These are phyloP conservation scores for Varanus salvator DNA, from an alignment of 2,113 vertebrate species.

Conservation along the genomic window DNA sequence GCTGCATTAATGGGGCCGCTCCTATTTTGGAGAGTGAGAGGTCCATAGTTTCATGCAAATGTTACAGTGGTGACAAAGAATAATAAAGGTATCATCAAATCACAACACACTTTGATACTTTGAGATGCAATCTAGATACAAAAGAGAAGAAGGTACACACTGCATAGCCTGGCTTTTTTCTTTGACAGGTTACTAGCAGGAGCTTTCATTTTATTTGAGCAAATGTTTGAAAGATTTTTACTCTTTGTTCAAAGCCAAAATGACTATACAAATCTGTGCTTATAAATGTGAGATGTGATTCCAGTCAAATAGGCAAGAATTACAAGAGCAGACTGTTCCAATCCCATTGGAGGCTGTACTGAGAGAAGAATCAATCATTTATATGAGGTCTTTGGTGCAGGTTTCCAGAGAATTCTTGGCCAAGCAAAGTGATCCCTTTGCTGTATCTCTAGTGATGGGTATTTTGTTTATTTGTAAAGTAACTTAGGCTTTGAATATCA, in stretches of 20 bases:
- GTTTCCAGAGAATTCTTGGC: neutral
- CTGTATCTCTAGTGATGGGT: neutral
- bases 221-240: slow-evolving; percentile 13
- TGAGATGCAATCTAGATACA: neutral
- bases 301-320: neutral
- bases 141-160: slow-evolving; percentile 3
- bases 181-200: neutral
- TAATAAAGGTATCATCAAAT: neutral
- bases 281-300: slow-evolving; percentile 19
- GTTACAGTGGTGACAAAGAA: slow-evolving; percentile 7
- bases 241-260: slow-evolving; percentile 25
- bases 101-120: neutral
- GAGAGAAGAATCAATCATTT: neutral
- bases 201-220: slow-evolving; percentile 25
- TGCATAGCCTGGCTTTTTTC: neutral
- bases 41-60: neutral
- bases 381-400: neutral
- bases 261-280: neutral
- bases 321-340: neutral
- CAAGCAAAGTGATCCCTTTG: neutral
- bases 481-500: neutral
- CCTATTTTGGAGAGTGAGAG: neutral
- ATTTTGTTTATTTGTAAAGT: neutral
- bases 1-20: neutral
- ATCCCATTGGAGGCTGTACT: neutral